A percentile compares a stretch with the other conserved stretches of the same genome.
phyloP scores from a whole-genome alignment of 2,113 vertebrate genomes.

The Steatornis caripensis region DNA sequence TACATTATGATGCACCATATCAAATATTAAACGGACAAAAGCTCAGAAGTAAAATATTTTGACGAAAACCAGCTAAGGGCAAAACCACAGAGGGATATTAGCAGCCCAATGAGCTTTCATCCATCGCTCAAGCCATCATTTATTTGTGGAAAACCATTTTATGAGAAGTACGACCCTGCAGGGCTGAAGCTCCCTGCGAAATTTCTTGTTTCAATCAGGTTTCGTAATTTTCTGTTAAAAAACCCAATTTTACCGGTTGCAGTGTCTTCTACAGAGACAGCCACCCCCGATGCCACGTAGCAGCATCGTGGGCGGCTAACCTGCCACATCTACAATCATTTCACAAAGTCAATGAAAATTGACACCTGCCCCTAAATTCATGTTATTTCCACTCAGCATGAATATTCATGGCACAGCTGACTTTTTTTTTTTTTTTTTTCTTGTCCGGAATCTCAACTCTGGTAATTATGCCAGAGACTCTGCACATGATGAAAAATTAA shows the following conservation, averaged over 20 bases:
- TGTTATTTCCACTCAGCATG: neutral
- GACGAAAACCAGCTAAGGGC: neutral
- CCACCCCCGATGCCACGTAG: no score
- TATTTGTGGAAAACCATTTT: neutral
- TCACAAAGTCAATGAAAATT: neutral
- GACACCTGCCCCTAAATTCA: neutral
- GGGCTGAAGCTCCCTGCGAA: neutral
- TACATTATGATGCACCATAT: no score
- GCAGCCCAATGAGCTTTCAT: neutral
- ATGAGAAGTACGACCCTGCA: no score
- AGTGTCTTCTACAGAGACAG: neutral
- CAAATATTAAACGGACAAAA: neutral
- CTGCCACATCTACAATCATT: accelerated
- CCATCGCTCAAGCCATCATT: neutral
- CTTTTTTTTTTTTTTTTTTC: neutral
- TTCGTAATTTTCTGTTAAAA: neutral
- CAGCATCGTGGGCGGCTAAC: accelerated
- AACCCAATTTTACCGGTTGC: accelerated
- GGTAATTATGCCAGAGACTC: neutral
- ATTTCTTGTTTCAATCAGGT: neutral
- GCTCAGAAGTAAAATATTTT: neutral
- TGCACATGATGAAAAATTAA: neutral
- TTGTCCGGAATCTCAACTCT: neutral
- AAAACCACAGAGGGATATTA: neutral
- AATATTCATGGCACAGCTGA: neutral